phyloP scores from a whole-genome alignment of 1,140 invertebrate genomes.

The Drosophila saltans region DNA sequence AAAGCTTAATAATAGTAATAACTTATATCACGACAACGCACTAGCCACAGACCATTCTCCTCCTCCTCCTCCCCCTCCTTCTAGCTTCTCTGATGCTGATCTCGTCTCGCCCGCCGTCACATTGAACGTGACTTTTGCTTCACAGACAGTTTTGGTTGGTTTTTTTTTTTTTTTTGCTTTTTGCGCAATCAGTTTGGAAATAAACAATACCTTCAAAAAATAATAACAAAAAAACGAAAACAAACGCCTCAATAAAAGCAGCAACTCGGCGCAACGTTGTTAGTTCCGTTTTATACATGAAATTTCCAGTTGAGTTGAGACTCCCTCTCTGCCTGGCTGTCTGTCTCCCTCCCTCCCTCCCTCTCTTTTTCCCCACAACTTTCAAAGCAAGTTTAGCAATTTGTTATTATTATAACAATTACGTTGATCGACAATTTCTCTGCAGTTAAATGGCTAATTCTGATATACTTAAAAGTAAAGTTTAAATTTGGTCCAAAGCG shows the following conservation, averaged over 20 bases:
- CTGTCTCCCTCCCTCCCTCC: not conserved
- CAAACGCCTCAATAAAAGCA: slow-evolving; percentile 3
- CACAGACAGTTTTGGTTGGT: not conserved
- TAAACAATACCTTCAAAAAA: slow-evolving; percentile 14
- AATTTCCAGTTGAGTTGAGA: slow-evolving; percentile 6
- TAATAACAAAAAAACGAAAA: not conserved
- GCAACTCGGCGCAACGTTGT: not conserved
- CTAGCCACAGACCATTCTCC: not conserved
- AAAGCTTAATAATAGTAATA: slow-evolving; percentile 6
- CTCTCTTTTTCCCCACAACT: not conserved
- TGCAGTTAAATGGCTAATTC: no score
- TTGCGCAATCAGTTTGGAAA: slow-evolving; percentile 18
- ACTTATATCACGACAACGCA: not conserved
- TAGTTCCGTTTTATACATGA: slow-evolving; percentile 2
- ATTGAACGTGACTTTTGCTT: slow-evolving; percentile 15
- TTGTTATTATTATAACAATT: slow-evolving; percentile 5
- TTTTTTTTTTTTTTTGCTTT: not conserved
- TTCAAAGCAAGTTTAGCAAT: not conserved
- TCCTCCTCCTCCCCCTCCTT: no score
- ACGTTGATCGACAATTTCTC: not conserved
- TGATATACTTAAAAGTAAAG: no score
- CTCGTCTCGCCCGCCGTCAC: not conserved
- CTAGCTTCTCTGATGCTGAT: slow-evolving; percentile 5
- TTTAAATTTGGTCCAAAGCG: no score
- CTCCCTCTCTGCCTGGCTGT: not conserved